Base-by-base conservation (phyloP, 1,140 invertebrate species). In the Danaus melanippus region DNA sequence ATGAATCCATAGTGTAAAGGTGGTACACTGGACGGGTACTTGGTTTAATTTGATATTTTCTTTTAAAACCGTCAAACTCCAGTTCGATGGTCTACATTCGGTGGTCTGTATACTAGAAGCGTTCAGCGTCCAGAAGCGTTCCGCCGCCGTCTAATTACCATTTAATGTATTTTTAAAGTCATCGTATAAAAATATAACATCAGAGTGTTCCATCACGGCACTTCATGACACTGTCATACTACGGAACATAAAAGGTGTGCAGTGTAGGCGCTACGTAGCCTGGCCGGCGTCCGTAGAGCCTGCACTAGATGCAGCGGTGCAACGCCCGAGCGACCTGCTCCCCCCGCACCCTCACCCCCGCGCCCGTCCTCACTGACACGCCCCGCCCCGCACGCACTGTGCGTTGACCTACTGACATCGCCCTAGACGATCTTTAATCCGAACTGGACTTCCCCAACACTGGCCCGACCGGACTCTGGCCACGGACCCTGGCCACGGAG, bases 381-480 rank as follows among this genome's bases (percentile, higher is more conserved):
- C 76, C 74, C 67, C 70, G 58, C 71, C 65, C 74, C 64, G 66
- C 77, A 79, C 81, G 79, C 81, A 81, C 79, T 79, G 78, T 82
- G 79, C 81, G 76, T 81, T 79, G 79, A 84, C 81, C 81, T 76
- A 85, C 76, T 85, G 78, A 82, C 80, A 82, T 75, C 70, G 69
- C 64, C 73, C 73, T 77, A 59, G 66, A 76, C 77, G 79, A 84
- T 84, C 76, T 84, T 82, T 82, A 77, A 84, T 80, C 73, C 74
- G 74, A 58, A 77, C 69, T 66, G 58, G 63, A 71, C 67, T 69
- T 69, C 56, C 62, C 63, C 66, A 68, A 41, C 51, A 43, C 42
- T 66, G 64, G 65, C 57, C 62, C 61, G 61, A 57, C 2, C 21
- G 7, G 21, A 32, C 21, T 32, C 21, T 5, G 21, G 21, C 21